A percentile compares a stretch with the other conserved stretches of the same genome.
Conservation (phyloP, 2,113 vertebrate genomes). For the Lamprotornis superbus region DNA sequence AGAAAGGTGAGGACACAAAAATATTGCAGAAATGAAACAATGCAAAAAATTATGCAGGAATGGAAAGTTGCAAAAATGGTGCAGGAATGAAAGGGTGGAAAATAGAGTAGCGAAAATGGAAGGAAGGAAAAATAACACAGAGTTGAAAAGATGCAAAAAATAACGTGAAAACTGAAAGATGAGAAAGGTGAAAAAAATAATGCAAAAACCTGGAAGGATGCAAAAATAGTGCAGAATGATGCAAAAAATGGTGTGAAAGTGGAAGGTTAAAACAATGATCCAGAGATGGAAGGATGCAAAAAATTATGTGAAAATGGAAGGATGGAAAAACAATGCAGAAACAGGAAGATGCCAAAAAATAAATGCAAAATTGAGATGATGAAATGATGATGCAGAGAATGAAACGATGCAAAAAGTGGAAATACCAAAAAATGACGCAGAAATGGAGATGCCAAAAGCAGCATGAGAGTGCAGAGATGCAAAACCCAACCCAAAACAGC, state of each 20-base stretch:
- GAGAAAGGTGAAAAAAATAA: background rate
- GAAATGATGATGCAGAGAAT: background rate
- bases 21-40: rapidly evolving
- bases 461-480: background rate
- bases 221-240: rapidly evolving
- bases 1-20: background rate
- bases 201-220: background rate
- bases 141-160: background rate
- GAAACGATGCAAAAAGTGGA: background rate
- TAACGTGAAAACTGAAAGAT: rapidly evolving
- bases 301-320: background rate
- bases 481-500: background rate
- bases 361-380: background rate
- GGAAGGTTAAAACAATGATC: background rate
- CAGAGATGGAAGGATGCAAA: background rate
- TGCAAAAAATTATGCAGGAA: background rate
- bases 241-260: too few species aligned
- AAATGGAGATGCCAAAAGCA: background rate
- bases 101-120: background rate
- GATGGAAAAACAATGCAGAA: background rate
- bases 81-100: background rate
- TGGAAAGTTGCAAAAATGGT: background rate
- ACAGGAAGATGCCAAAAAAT: background rate
- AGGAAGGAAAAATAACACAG: too few species aligned
- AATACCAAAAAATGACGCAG: background rate